phyloP scores from a whole-genome alignment of 53 echinoderm and acorn worm species.

The Luidia sarsii region DNA sequence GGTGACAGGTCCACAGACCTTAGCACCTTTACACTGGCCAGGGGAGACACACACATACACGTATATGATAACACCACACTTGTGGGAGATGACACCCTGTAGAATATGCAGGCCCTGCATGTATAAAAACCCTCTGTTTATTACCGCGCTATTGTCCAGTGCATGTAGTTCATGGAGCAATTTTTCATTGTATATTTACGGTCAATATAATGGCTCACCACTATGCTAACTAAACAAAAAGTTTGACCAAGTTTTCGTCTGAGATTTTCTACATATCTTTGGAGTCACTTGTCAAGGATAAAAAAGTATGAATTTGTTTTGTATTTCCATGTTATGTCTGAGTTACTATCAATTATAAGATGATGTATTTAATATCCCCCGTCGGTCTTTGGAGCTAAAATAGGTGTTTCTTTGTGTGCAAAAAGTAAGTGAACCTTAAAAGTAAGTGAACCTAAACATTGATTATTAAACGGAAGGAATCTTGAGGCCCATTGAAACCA shows the following conservation, averaged over 20 bases:
- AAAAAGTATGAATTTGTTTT: slow-evolving; percentile 3
- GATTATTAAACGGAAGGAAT: neutral
- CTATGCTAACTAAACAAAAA: slow-evolving; percentile 40
- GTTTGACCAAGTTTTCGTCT: slow-evolving; percentile 44
- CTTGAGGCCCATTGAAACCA: slow-evolving; percentile 1
- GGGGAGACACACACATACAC: neutral
- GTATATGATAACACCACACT: neutral
- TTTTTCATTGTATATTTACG: slow-evolving; percentile 52
- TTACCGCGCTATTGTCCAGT: slow-evolving; percentile 13
- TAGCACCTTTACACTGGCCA: neutral
- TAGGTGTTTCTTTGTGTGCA: slow-evolving; percentile 24
- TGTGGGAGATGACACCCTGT: too few relatives aligned
- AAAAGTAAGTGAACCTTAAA: neutral
- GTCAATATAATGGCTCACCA: slow-evolving; percentile 52
- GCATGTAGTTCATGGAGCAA: slow-evolving; percentile 24
- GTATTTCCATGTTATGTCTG: slow-evolving; percentile 18
- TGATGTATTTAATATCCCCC: neutral
- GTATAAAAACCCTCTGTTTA: slow-evolving; percentile 11
- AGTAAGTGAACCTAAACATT: neutral
- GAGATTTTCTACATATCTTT: slow-evolving; percentile 38
- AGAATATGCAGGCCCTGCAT: slow-evolving; percentile 27
- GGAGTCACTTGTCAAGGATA: slow-evolving; percentile 24
- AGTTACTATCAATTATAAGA: slow-evolving; percentile 8
- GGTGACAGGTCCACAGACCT: too few relatives aligned
- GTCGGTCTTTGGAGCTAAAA: neutral